A percentile compares a stretch with the other conserved stretches of the same genome.
These are phyloP conservation scores for Spicauda simplicius DNA, from an alignment of 2,888 invertebrate species.

Conservation along the genomic window DNA sequence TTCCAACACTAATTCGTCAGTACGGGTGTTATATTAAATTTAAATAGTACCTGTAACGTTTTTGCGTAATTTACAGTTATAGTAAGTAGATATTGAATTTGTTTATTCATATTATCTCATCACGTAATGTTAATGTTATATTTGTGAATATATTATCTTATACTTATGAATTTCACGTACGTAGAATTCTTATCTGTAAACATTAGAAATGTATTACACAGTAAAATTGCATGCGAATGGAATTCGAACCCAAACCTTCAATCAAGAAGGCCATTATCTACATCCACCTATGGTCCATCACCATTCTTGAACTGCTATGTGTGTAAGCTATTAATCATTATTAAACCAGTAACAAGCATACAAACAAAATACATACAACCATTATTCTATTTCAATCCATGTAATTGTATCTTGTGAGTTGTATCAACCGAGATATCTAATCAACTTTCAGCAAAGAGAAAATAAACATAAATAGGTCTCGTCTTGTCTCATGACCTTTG, in stretches of 20 bases:
- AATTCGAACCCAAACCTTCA: too few species aligned
- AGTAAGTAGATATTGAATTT: background rate
- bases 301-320: too few species aligned
- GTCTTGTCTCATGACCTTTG: conserved; percentile 30
- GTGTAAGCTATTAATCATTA: too few species aligned
- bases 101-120: background rate
- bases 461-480: conserved; percentile 35
- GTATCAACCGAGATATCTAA: conserved; percentile 26
- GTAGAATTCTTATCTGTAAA: too few species aligned
- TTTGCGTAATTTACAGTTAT: conserved; percentile 19
- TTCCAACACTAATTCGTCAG: conserved; percentile 27
- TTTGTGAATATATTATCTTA: too few species aligned
- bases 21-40: conserved; percentile 24
- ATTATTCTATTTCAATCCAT: conserved; percentile 3
- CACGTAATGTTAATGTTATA: too few species aligned
- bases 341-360: background rate
- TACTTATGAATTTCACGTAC: too few species aligned
- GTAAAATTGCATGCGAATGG: too few species aligned
- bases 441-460: conserved; percentile 16
- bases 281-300: too few species aligned
- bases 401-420: conserved; percentile 15
- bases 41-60: conserved; percentile 22
- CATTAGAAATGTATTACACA: too few species aligned
- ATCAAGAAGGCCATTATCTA: too few species aligned
- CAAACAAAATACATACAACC: conserved; percentile 4